Evolutionary conservation across 2,797 vertebrate genomes (phyloP), one percentile per base, ranked within the genome.

Genomic region (Smutsia gigantea): DNA sequence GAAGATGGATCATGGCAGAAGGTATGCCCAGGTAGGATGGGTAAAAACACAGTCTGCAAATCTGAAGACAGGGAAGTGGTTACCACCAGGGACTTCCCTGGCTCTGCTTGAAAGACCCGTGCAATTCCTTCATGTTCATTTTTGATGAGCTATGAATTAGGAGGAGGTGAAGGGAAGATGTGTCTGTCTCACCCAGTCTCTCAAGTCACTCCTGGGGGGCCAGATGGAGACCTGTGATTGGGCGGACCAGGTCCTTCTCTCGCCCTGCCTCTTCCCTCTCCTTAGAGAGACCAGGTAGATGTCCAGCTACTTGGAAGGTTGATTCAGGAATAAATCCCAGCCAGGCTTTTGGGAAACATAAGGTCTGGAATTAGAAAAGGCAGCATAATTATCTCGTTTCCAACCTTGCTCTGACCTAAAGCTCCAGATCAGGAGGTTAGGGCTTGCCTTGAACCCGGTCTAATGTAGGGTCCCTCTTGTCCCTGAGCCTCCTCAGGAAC

Each of bases 291-390:
- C 34, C 31, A 18, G 64, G 34, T 55, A 7, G 49, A 27, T 63
- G 19, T 46, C 64, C 18, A 81, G 27, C 74, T 66, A 27, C 39
- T 7, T 1, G 14, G 71, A 57, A 49, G 18, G 17, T 25, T 69
- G 85, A 79, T 25, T 93, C 29, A 68, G 66, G 57, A 92, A 42
- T 90, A 95, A 79, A 71, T 57, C 23, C 42, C 81, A 86, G 14
- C 13, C 1, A 6, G 2, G 21, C 14, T 59, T 71, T 46, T 8
- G 61, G 83, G n/a, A 46, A 61, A 68, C 6, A 17, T 34, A 61
- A 87, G 74, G 13, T 69, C 23, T 66, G 13, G 29, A 92, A 71
- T 8, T 81, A 14, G 49, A 64, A 37, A 71, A 71, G 61, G 25
- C 49, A 59, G 29, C 29, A 29, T 27, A 12, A 18, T 53, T 23